Percentiles rank a stretch among this genome's conserved stretches.
These are phyloP conservation scores for Chrysaora quinquecirrha DNA, from an alignment of 30 jellyfish, hydroid and myxozoan genomes.

Conservation along the genomic window DNA sequence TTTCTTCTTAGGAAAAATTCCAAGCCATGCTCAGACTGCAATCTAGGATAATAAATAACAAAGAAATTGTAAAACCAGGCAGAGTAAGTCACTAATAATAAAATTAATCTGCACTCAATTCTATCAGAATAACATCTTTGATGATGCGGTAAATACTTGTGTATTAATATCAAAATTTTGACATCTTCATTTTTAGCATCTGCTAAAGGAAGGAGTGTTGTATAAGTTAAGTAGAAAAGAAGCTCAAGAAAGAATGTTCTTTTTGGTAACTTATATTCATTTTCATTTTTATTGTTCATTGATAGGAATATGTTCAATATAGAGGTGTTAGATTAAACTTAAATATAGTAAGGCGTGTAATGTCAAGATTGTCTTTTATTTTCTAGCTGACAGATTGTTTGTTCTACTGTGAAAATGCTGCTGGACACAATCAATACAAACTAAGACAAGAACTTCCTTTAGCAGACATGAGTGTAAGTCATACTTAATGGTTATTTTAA, in stretches of 20 bases:
- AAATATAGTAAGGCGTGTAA: no score
- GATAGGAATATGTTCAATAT: neutral
- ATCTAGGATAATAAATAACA: slow-evolving; percentile 81
- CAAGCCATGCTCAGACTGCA: slow-evolving; percentile 93
- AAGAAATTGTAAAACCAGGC: slow-evolving; percentile 96
- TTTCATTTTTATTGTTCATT: neutral
- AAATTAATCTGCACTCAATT: neutral
- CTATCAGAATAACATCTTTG: no score
- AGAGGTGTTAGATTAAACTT: no score
- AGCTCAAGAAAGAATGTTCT: slow-evolving; percentile 87
- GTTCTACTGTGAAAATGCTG: slow-evolving; percentile 81
- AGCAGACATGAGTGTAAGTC: slow-evolving; percentile 91
- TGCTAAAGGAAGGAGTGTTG: slow-evolving; percentile 87
- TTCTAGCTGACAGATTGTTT: slow-evolving; percentile 90
- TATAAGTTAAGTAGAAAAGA: slow-evolving; percentile 92
- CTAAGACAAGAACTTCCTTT: slow-evolving; percentile 90
- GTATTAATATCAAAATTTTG: no score
- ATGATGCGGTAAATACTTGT: no score
- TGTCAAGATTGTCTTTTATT: no score
- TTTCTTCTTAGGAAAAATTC: slow-evolving; percentile 80
- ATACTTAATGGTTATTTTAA: no score
- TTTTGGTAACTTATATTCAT: slow-evolving; percentile 45
- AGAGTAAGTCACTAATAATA: slow-evolving; percentile 61
- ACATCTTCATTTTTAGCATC: slow-evolving; percentile 55
- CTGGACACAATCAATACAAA: slow-evolving; percentile 85